Percentiles rank a stretch among this genome's conserved stretches.
Conservation (phyloP, 2,113 vertebrate species). For the Globicephala melas region DNA sequence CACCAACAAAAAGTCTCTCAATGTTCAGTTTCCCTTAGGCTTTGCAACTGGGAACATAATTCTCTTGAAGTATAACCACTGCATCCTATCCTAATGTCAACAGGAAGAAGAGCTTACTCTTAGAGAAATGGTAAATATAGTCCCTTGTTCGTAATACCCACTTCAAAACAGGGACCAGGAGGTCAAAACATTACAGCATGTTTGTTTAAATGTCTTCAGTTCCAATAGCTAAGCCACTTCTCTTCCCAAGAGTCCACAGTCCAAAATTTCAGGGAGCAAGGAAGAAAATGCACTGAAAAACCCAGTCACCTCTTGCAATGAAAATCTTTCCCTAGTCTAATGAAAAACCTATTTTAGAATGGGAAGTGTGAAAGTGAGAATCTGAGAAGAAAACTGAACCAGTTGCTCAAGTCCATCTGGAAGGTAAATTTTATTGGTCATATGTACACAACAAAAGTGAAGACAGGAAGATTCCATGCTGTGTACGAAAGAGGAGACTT, state of each 20-base stretch:
- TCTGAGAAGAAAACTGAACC: background rate
- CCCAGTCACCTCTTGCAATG: background rate
- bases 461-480: background rate
- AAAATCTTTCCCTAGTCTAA: background rate
- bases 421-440: background rate
- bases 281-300: background rate
- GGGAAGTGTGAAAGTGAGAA: background rate
- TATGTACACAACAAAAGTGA: background rate
- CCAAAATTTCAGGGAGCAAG: background rate
- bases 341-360: background rate
- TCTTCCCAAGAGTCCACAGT: background rate
- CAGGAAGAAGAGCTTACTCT: background rate
- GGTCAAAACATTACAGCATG: background rate
- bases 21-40: background rate
- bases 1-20: background rate
- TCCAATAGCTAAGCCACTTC: background rate
- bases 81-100: background rate
- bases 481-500: background rate
- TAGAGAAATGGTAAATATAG: background rate
- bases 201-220: conserved; percentile 23
- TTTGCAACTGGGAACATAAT: background rate
- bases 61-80: background rate
- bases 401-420: background rate
- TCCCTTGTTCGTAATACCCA: background rate
- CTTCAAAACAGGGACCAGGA: background rate